phyloP scores from a whole-genome alignment of 1,140 invertebrate species.

The Bombus sibiricus region DNA sequence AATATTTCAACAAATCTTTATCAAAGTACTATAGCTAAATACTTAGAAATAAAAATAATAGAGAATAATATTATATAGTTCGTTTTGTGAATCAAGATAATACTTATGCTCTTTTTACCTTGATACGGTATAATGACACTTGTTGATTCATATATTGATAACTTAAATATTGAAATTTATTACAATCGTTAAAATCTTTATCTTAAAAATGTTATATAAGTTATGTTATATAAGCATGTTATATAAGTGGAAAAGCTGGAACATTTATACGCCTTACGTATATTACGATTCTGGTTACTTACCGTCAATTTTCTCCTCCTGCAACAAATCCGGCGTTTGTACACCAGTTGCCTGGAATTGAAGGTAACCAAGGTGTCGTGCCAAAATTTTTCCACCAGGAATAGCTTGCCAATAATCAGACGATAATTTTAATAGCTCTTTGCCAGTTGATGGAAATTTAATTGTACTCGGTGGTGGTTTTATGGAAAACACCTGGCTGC shows the following conservation, averaged over 20 bases:
- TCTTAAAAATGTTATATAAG: not conserved
- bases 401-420: slow-evolving; percentile 64
- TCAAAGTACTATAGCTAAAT: no score
- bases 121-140: not conserved
- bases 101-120: not conserved
- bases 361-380: slow-evolving; percentile 74
- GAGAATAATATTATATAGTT: not conserved
- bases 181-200: not conserved
- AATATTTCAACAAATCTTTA: not conserved
- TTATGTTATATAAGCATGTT: no score
- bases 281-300: slow-evolving; percentile 40
- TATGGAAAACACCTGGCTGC: slow-evolving; percentile 85
- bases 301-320: slow-evolving; percentile 69
- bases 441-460: slow-evolving; percentile 84
- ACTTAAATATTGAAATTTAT: not conserved
- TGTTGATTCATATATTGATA: not conserved
- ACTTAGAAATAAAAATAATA: no score
- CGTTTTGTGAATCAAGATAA: not conserved
- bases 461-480: slow-evolving; percentile 81
- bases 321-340: slow-evolving; percentile 67
- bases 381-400: slow-evolving; percentile 68
- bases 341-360: slow-evolving; percentile 75
- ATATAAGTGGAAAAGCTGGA: not conserved
- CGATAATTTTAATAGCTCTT: slow-evolving; percentile 84
- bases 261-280: not conserved